Evolutionary conservation across 2,888 invertebrate species (phyloP).

Genomic region (Crocallis elinguaria): DNA sequence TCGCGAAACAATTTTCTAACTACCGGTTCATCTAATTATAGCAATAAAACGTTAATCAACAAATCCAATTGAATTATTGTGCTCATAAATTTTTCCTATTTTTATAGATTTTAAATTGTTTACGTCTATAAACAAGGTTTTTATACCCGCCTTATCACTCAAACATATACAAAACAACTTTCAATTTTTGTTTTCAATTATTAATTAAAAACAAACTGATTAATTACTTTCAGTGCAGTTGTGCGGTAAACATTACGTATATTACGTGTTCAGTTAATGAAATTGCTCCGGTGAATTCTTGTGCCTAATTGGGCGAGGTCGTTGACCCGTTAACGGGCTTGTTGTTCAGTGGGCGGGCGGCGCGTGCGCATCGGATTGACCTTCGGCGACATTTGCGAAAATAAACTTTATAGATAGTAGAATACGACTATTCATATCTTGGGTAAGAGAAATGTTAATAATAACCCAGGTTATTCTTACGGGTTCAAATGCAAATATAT

Average conservation of each 20-base stretch:
- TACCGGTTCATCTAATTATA: constrained; percentile 2
- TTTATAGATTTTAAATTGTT: constrained; percentile 20
- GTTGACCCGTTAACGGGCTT: constrained; percentile 57
- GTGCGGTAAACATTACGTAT: neutral
- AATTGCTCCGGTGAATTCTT: constrained; percentile 6
- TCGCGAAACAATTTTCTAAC: neutral
- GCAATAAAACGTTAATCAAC: constrained; percentile 16
- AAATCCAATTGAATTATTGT: constrained; percentile 15
- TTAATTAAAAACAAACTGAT: neutral
- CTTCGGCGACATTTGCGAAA: constrained; percentile 66
- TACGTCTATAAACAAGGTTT: constrained; percentile 5
- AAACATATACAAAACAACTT: constrained; percentile 11
- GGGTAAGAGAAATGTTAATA: neutral
- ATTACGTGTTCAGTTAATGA: constrained; percentile 3
- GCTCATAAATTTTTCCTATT: constrained; percentile 18
- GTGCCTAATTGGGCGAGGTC: constrained; percentile 50
- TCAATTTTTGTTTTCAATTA: neutral
- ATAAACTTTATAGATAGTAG: constrained; percentile 34
- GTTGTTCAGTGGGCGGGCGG: constrained; percentile 71
- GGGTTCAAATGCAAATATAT: no score
- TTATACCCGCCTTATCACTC: constrained; percentile 9
- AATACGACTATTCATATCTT: neutral
- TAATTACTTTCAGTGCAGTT: constrained; percentile 8
- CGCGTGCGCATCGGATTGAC: constrained; percentile 60
- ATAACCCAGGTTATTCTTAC: no score